Conservation (phyloP, 2,113 vertebrate genomes). For the Recurvirostra avosetta region DNA sequence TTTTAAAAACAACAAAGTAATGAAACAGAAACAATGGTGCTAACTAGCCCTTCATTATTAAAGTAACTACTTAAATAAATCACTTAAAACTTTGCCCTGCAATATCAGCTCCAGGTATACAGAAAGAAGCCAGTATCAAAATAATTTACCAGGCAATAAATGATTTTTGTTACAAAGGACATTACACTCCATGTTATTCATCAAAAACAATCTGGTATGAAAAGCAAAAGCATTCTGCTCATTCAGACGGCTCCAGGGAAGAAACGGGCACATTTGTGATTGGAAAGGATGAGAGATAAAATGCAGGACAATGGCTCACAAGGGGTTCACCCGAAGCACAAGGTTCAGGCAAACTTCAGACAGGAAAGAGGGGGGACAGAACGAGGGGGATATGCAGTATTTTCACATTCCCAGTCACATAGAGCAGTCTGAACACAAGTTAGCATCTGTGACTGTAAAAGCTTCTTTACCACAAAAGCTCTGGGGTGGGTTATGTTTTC, state of each 20-base stretch:
- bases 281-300: not conserved
- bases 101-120: not conserved
- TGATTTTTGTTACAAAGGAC: not conserved
- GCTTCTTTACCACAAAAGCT: not conserved
- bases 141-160: not conserved
- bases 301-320: not conserved
- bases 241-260: not conserved
- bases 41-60: not conserved
- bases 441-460: not conserved
- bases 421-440: not conserved
- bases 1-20: not conserved
- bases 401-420: not conserved
- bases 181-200: not conserved
- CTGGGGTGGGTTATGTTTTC: not conserved
- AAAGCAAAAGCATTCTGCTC: constrained; percentile 5
- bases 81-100: not conserved
- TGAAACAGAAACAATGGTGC: not conserved
- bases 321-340: not conserved
- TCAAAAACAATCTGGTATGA: not conserved
- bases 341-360: not conserved
- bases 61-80: not conserved
- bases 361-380: not conserved
- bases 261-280: not conserved
- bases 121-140: not conserved
- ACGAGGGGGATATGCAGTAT: not conserved